phyloP scores from a whole-genome alignment of 2,797 vertebrate genomes.

The Odontamblyopus rebecca region DNA sequence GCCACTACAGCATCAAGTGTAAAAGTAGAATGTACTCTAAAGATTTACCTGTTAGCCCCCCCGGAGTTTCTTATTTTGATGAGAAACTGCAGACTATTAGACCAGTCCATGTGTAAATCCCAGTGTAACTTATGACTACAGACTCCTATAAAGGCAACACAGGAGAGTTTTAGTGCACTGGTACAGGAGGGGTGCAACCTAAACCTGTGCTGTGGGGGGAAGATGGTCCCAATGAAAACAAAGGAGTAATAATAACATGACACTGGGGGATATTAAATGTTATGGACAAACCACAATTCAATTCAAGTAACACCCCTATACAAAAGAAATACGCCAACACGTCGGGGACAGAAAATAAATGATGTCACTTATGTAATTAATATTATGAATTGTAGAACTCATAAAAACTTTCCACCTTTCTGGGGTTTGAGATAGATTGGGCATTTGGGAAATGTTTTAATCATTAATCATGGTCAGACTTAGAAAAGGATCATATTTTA shows the following conservation, averaged over 20 bases:
- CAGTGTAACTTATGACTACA: constrained; percentile 11
- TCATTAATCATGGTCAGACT: not conserved
- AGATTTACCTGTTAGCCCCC: constrained; percentile 28
- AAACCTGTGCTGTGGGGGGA: constrained; percentile 3
- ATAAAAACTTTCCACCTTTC: not conserved
- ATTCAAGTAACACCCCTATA: constrained; percentile 2
- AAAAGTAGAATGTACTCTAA: constrained; percentile 42
- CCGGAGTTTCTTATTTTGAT: constrained; percentile 2
- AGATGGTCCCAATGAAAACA: constrained; percentile 17
- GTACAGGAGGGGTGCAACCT: constrained; percentile 9
- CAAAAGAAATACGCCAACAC: not conserved
- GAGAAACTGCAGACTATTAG: constrained; percentile 16
- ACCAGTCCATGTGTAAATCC: constrained; percentile 6
- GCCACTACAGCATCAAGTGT: constrained; percentile 26
- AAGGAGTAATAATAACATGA: constrained; percentile 21
- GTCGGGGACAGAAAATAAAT: not conserved
- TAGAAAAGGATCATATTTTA: too few relatives aligned
- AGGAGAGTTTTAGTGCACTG: not conserved
- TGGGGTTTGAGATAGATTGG: not conserved
- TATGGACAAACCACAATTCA: constrained; percentile 1
- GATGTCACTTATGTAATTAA: not conserved
- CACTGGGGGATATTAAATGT: constrained; percentile 12
- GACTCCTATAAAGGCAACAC: constrained; percentile 3
- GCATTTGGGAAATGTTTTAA: not conserved
- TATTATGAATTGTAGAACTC: not conserved